Conservation (phyloP, 2,888 invertebrate species). For the Colostygia pectinataria region DNA sequence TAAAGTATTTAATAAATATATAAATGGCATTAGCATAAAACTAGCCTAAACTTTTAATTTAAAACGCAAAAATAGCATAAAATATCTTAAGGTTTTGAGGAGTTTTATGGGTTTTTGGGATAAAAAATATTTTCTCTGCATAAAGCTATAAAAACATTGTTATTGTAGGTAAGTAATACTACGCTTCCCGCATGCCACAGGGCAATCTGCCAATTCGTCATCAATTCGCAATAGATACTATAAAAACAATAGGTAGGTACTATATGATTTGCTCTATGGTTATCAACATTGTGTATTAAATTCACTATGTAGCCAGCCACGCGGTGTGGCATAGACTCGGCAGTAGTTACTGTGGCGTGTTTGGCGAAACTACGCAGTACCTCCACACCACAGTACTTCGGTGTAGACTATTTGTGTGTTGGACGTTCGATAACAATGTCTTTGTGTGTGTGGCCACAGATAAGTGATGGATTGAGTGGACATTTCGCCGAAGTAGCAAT, state of each 20-base stretch:
- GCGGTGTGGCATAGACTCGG: conserved; percentile 16
- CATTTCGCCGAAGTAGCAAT: conserved; percentile 14
- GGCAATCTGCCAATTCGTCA: conserved; percentile 22
- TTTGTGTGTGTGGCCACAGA: conserved; percentile 49
- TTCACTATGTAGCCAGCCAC: conserved; percentile 12
- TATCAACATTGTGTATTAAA: conserved; percentile 8
- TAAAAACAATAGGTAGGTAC: conserved; percentile 11
- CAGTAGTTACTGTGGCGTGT: conserved; percentile 14
- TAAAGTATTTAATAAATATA: too few species aligned
- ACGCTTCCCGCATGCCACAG: neutral
- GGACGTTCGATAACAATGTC: conserved; percentile 40
- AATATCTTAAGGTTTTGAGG: too few species aligned
- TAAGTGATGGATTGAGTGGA: conserved; percentile 26
- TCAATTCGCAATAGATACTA: conserved; percentile 11
- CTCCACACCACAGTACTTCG: too few species aligned
- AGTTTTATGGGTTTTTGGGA: too few species aligned
- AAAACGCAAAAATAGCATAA: too few species aligned
- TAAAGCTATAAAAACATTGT: neutral
- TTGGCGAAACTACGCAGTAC: conserved; percentile 53
- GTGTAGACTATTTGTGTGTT: conserved; percentile 20
- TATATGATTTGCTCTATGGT: conserved; percentile 9
- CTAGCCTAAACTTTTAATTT: too few species aligned
- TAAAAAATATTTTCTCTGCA: too few species aligned
- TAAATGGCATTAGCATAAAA: too few species aligned
- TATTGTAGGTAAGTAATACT: neutral